Evolutionary conservation across 1,140 invertebrate species (phyloP).

Genomic region (Drosophila ficusphila): DNA sequence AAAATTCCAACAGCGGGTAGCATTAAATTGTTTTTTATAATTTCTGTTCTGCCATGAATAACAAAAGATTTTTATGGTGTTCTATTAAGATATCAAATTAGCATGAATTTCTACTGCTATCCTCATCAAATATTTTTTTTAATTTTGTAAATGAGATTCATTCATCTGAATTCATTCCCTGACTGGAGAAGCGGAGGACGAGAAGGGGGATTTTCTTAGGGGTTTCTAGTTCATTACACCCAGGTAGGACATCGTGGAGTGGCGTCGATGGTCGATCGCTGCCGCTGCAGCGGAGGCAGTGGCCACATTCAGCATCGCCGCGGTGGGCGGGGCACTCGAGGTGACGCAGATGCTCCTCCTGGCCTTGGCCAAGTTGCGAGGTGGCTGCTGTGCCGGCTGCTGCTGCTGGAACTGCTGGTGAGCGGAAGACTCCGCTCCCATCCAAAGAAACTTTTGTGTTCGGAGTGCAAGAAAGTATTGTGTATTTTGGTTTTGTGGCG

Average conservation of each 20-base stretch:
- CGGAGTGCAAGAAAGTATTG: slow-evolving; percentile 34
- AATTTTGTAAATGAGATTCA: neutral
- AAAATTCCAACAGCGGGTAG: no score
- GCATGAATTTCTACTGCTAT: no score
- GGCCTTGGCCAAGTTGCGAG: slow-evolving; percentile 54
- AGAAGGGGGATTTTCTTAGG: slow-evolving; percentile 9
- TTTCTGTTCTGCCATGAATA: no score
- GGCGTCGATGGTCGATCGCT: slow-evolving; percentile 65
- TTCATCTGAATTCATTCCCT: slow-evolving; percentile 40
- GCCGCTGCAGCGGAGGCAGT: slow-evolving; percentile 32
- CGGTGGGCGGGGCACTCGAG: slow-evolving; percentile 65
- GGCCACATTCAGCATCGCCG: slow-evolving; percentile 55
- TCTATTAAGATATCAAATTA: no score
- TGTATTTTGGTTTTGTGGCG: slow-evolving; percentile 21
- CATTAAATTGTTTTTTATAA: no score
- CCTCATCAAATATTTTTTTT: no score
- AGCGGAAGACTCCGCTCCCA: slow-evolving; percentile 66
- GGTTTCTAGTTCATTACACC: slow-evolving; percentile 70
- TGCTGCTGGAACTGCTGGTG: slow-evolving; percentile 57
- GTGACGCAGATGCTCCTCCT: slow-evolving; percentile 79
- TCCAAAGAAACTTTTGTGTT: slow-evolving; percentile 76
- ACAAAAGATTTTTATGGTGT: no score
- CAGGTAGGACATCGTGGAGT: slow-evolving; percentile 81
- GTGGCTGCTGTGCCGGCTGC: slow-evolving; percentile 39
- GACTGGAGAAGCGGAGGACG: neutral